Evolutionary conservation across 1,140 invertebrate genomes (phyloP).

Genomic region (Camponotus vicinus): DNA sequence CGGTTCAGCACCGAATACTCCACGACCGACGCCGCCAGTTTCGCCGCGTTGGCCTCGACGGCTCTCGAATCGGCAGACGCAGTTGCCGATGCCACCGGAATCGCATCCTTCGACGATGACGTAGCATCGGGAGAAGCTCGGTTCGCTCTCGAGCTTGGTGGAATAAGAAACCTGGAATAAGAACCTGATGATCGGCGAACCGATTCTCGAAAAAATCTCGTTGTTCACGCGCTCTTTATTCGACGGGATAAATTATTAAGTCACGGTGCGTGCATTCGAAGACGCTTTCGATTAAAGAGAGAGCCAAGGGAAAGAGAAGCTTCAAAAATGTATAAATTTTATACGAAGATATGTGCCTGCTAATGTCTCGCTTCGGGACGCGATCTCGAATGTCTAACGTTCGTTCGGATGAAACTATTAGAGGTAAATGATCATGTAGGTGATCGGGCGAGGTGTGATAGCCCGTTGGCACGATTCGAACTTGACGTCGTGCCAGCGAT

Average conservation of each 20-base stretch:
- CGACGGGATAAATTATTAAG: not conserved
- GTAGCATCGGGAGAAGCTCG: conserved; percentile 66
- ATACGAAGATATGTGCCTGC: conserved; percentile 27
- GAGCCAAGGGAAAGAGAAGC: not conserved
- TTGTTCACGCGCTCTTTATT: not conserved
- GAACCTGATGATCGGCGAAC: not conserved
- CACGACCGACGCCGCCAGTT: conserved; percentile 86
- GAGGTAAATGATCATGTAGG: not conserved
- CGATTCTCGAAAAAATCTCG: not conserved
- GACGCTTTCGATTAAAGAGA: not conserved
- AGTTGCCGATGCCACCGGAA: conserved; percentile 75
- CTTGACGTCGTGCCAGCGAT: not conserved
- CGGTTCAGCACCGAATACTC: conserved; percentile 87
- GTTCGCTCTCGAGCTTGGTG: conserved; percentile 60
- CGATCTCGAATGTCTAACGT: too few relatives aligned
- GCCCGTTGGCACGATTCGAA: not conserved
- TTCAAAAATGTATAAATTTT: not conserved
- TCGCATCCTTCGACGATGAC: conserved; percentile 76
- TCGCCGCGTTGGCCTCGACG: conserved; percentile 86
- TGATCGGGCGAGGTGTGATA: not conserved
- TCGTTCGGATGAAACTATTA: not conserved
- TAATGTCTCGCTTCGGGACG: conserved; percentile 10
- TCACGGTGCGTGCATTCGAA: not conserved
- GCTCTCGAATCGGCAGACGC: conserved; percentile 74
- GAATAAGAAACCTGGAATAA: conserved; percentile 14